Percentiles rank a stretch among this genome's conserved stretches.
phyloP scores from a whole-genome alignment of 2,888 invertebrate species.

The Tryphoninae sp. region DNA sequence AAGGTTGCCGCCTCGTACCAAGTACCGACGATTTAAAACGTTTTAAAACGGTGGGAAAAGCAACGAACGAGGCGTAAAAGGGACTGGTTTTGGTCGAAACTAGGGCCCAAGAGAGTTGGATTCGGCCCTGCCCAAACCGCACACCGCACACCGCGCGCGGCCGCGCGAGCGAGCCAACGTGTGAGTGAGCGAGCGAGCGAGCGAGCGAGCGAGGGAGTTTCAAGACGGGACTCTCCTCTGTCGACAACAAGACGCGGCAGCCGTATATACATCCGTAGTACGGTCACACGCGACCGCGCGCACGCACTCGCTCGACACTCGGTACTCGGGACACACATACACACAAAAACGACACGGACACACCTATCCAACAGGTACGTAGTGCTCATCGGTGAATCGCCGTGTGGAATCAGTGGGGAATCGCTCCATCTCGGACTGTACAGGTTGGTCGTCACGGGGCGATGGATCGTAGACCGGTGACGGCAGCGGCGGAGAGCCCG shows the following conservation, averaged over 20 bases:
- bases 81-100: constrained; percentile 38
- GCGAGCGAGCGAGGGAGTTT: constrained; percentile 16
- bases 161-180: no score
- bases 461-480: constrained; percentile 49
- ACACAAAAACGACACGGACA: constrained; percentile 12
- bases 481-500: constrained; percentile 43
- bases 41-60: neutral
- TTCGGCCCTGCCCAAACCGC: constrained; percentile 71
- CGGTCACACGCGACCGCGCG: no score
- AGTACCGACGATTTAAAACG: no score
- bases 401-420: constrained; percentile 59
- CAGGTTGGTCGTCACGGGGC: constrained; percentile 37
- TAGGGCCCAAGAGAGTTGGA: constrained; percentile 64
- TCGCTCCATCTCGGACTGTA: constrained; percentile 63
- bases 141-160: constrained; percentile 40
- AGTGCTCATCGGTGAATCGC: constrained; percentile 56
- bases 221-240: constrained; percentile 57
- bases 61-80: neutral
- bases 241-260: constrained; percentile 41
- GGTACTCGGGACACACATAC: neutral
- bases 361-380: neutral
- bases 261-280: constrained; percentile 49
- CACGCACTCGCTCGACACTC: no score
- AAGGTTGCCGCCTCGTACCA: no score
- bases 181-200: no score